These are phyloP conservation scores for Hemiscyllium ocellatum DNA, from an alignment of 2,113 vertebrate species.

Conservation along the genomic window DNA sequence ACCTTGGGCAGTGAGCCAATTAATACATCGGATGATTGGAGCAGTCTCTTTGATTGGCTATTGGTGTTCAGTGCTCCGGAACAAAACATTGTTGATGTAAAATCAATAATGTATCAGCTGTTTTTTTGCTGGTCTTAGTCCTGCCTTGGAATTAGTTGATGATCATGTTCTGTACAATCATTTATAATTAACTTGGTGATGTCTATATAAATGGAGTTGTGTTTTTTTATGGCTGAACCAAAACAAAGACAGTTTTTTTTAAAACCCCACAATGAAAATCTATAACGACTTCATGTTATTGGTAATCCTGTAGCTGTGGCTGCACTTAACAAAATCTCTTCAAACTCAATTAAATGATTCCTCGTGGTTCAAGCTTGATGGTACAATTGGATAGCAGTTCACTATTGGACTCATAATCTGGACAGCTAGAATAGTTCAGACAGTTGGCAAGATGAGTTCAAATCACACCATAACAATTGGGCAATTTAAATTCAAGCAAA, in stretches of 20 bases:
- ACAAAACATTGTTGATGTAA: neutral
- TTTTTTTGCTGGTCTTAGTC: neutral
- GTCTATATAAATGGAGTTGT: neutral
- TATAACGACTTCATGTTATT: neutral
- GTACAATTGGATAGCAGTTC: too few relatives aligned
- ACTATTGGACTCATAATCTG: neutral
- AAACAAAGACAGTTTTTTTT: neutral
- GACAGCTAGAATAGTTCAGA: neutral
- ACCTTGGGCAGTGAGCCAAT: conserved; percentile 7
- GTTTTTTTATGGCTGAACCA: neutral
- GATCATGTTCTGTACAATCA: neutral
- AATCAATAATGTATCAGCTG: conserved; percentile 12
- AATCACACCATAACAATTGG: neutral
- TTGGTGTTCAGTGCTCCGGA: neutral
- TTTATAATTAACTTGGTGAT: neutral
- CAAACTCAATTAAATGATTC: neutral
- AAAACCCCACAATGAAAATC: neutral
- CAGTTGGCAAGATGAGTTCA: neutral
- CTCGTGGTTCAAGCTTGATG: neutral
- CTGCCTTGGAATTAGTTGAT: neutral
- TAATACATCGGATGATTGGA: conserved; percentile 11
- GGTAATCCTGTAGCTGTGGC: neutral
- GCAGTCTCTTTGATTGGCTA: conserved; percentile 7
- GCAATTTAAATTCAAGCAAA: neutral
- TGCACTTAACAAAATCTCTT: neutral